Percentiles rank a stretch among this genome's conserved stretches.
Evolutionary conservation across 2,888 invertebrate species (phyloP).

Genomic region (Zele albiditarsus): DNA sequence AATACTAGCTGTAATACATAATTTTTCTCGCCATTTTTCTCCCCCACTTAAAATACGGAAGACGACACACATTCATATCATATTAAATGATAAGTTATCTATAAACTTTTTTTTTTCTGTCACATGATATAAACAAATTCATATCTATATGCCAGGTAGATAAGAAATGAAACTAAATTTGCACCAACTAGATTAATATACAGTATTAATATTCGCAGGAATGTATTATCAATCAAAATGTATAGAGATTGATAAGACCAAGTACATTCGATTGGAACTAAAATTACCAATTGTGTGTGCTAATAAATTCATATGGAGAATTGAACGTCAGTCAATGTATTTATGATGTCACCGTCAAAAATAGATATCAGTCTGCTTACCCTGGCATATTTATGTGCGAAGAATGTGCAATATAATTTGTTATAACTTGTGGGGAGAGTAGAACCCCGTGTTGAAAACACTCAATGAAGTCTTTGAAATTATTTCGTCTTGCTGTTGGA

Average conservation of each 20-base stretch:
- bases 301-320: constrained; percentile 19
- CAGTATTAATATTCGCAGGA: not conserved
- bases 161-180: not conserved
- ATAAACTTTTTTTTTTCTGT: constrained; percentile 33
- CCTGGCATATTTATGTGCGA: constrained; percentile 57
- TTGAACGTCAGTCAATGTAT: constrained; percentile 27
- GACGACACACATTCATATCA: constrained; percentile 20
- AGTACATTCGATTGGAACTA: not conserved
- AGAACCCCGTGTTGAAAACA: not conserved
- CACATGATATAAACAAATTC: constrained; percentile 38
- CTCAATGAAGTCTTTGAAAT: constrained; percentile 1
- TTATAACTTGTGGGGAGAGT: constrained; percentile 19
- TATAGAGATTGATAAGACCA: not conserved
- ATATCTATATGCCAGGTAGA: constrained; percentile 40
- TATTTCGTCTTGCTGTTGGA: constrained; percentile 14
- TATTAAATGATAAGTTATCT: constrained; percentile 52
- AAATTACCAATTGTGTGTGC: constrained; percentile 7
- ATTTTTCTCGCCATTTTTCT: constrained; percentile 24
- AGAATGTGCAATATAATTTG: constrained; percentile 24
- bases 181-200: not conserved
- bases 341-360: constrained; percentile 57
- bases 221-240: not conserved
- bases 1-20: not conserved
- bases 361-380: constrained; percentile 59
- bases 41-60: not conserved